phyloP scores from a whole-genome alignment of 2,797 vertebrate species.

The Melanotaenia boesemani region DNA sequence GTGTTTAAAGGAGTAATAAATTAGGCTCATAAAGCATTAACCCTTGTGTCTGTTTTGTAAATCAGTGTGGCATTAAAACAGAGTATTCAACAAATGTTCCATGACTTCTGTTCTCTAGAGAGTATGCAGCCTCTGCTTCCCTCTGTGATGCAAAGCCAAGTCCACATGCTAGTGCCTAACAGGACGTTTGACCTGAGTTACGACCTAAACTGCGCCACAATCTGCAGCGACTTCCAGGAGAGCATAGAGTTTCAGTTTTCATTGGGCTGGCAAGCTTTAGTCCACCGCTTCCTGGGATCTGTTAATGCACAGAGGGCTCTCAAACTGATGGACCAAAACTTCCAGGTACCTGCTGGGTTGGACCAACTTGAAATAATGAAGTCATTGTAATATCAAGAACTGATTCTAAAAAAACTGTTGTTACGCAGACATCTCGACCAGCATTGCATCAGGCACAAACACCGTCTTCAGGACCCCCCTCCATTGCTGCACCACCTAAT shows the following conservation, averaged over 20 bases:
- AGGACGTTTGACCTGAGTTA: slow-evolving; percentile 97
- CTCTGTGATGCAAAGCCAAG: slow-evolving; percentile 85
- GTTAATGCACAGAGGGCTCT: slow-evolving; percentile 89
- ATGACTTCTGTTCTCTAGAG: slow-evolving; percentile 76
- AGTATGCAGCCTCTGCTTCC: slow-evolving; percentile 94
- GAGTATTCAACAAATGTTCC: neutral
- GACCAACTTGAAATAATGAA: neutral
- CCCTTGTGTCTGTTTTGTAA: neutral
- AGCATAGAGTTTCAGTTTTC: slow-evolving; percentile 96
- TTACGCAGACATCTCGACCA: slow-evolving; percentile 73
- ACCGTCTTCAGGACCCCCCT: slow-evolving; percentile 83
- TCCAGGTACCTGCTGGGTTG: slow-evolving; percentile 79
- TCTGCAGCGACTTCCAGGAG: slow-evolving; percentile 97
- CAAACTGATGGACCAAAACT: slow-evolving; percentile 87
- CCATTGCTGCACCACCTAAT: slow-evolving; percentile 67
- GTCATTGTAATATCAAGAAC: neutral
- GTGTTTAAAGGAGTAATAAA: neutral
- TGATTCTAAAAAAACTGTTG: neutral
- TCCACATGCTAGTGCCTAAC: slow-evolving; percentile 89
- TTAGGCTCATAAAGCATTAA: neutral
- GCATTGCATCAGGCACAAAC: slow-evolving; percentile 85
- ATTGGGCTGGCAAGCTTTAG: slow-evolving; percentile 91
- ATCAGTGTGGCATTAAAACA: neutral
- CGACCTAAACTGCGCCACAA: slow-evolving; percentile 92
- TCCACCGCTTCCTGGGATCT: slow-evolving; percentile 92